Conservation (phyloP, 2,888 invertebrate genomes). For the Cenopis cana region DNA sequence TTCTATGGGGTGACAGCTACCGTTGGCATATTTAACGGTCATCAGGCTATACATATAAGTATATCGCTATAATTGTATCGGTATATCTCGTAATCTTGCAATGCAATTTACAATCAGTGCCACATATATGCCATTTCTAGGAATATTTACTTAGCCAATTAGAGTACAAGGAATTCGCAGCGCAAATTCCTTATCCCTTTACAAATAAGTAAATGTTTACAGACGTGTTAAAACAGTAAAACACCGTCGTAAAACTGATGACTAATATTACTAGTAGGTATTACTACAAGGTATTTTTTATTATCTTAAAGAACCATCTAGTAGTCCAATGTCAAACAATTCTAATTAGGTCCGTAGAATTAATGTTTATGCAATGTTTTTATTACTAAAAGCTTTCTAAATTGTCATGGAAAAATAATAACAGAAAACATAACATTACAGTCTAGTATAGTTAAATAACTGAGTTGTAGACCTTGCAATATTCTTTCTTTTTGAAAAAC, state of each 20-base stretch:
- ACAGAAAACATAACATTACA: neutral
- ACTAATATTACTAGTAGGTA: neutral
- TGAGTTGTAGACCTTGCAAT: too few species aligned
- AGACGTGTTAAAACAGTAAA: neutral
- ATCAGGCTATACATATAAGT: too few species aligned
- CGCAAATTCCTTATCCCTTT: neutral
- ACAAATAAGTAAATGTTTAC: neutral
- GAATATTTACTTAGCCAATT: neutral
- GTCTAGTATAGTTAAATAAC: too few species aligned
- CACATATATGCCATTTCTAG: too few species aligned
- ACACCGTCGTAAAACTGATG: neutral
- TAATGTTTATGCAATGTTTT: neutral
- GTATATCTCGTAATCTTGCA: too few species aligned
- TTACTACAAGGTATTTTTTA: neutral
- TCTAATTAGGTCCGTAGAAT: neutral
- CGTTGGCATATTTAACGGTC: too few species aligned
- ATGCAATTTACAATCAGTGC: too few species aligned
- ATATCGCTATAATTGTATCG: too few species aligned
- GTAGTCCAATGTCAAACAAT: constrained; percentile 11
- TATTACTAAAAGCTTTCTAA: neutral
- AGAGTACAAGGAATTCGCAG: neutral
- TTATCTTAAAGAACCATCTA: neutral
- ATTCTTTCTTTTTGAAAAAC: too few species aligned
- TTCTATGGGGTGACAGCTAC: too few species aligned
- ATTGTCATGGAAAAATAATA: neutral